These are phyloP conservation scores for Sinocyclocheilus rhinocerous DNA, from an alignment of 2,113 vertebrate genomes.

Conservation along the genomic window DNA sequence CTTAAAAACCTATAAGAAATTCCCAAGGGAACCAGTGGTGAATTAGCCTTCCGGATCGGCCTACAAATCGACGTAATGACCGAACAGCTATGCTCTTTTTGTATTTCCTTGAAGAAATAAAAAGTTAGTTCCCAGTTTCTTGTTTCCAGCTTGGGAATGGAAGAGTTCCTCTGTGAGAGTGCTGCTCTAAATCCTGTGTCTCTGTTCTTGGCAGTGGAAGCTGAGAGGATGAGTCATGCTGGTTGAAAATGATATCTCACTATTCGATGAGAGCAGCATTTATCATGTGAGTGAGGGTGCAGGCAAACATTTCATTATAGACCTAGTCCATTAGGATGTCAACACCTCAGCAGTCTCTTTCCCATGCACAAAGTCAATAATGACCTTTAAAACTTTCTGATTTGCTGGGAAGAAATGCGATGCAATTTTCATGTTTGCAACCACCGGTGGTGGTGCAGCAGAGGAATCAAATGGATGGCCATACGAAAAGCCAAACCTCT, in stretches of 20 bases:
- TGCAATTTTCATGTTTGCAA: neutral
- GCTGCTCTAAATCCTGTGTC: slow-evolving; percentile 52
- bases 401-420: slow-evolving; percentile 8
- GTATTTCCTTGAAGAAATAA: slow-evolving; percentile 40
- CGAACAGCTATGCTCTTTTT: neutral
- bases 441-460: neutral
- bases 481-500: neutral
- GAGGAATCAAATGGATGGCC: slow-evolving; percentile 7
- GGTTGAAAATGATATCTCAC: slow-evolving; percentile 58
- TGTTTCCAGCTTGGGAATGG: slow-evolving; percentile 48
- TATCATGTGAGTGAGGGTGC: slow-evolving; percentile 57
- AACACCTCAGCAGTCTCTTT: slow-evolving; percentile 42
- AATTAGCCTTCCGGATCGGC: neutral
- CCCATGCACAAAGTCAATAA: slow-evolving; percentile 36
- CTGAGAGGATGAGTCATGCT: slow-evolving; percentile 56
- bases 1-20: no score
- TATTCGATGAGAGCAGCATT: slow-evolving; percentile 54
- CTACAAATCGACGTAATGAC: neutral
- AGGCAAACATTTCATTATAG: slow-evolving; percentile 46
- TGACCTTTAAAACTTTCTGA: slow-evolving; percentile 47
- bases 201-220: slow-evolving; percentile 54
- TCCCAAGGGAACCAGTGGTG: neutral
- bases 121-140: slow-evolving; percentile 49
- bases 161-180: slow-evolving; percentile 36
- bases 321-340: slow-evolving; percentile 41